These are phyloP conservation scores for Hyppa rectilinea DNA, from an alignment of 2,888 invertebrate species.

Conservation along the genomic window DNA sequence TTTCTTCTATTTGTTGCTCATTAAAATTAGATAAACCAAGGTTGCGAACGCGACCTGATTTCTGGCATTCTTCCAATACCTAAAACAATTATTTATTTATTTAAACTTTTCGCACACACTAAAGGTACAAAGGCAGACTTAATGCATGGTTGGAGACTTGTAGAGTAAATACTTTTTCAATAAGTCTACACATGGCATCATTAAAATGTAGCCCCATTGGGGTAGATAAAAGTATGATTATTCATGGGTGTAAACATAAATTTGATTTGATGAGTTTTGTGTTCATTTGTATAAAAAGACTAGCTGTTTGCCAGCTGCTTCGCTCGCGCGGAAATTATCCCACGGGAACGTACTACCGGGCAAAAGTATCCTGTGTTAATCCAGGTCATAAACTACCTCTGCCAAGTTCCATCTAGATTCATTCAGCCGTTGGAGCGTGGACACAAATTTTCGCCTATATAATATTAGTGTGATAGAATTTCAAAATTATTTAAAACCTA, in stretches of 20 bases:
- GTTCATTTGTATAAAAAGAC: not conserved
- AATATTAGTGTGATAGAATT: too few relatives aligned
- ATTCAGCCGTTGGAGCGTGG: too few relatives aligned
- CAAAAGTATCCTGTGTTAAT: too few relatives aligned
- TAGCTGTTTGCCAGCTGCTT: too few relatives aligned
- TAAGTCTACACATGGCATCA: not conserved
- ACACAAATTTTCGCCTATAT: too few relatives aligned
- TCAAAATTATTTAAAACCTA: conserved; percentile 63
- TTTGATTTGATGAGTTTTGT: not conserved
- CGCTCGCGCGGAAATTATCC: too few relatives aligned
- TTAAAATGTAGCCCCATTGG: not conserved
- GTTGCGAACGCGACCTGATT: conserved; percentile 91
- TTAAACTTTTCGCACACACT: too few relatives aligned
- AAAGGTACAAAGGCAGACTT: too few relatives aligned
- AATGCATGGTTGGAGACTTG: not conserved
- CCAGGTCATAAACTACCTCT: too few relatives aligned
- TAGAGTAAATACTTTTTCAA: not conserved
- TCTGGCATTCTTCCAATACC: conserved; percentile 93
- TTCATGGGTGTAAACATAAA: too few relatives aligned
- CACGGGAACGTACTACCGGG: too few relatives aligned
- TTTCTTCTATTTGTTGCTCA: conserved; percentile 91
- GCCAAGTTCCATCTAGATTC: too few relatives aligned
- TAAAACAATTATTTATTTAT: conserved; percentile 75
- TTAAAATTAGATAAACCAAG: conserved; percentile 96
- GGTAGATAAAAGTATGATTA: not conserved